Base-by-base conservation (phyloP, 2,113 vertebrate species). In the Urocolius indicus region DNA sequence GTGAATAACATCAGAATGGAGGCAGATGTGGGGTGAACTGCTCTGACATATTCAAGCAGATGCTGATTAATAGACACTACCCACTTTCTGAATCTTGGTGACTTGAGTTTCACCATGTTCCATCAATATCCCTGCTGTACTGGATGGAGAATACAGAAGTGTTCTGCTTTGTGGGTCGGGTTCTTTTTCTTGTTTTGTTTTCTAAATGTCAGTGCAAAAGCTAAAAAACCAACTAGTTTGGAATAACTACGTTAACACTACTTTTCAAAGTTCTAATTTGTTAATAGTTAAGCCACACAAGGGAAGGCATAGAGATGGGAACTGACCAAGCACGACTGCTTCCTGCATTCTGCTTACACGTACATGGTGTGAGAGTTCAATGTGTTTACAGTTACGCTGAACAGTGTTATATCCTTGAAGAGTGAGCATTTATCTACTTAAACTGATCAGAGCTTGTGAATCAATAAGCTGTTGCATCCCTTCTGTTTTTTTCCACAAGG, bases 161-260 rank as follows among this genome's bases (percentile, higher is more conserved):
- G 30, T 66, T 15, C 27, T 2, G 1, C 62, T 58, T 36, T 16
- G 17, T 11, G 5, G 5, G 6, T 84, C 21, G 3, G 6, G 0
- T 1, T 29, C 49, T 69, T 63, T 66, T 18, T 5, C 13, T 19
- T 67, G 21, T n/a, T 49, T 65, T 43, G 2, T 36, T 61, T 84
- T 43, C 68, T 1, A 48, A 78, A 43, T 18, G 2, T 29, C 17
- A 90, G 9, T 57, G 11, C 9, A n/a, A 62, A 52, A 85, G 38
- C 29, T 3, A 51, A n/a, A n/a, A 62, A 46, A 48, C 9, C 29
- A 82, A 57, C 11, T 30, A 8, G 16, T 67, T 85, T 63, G 11
- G 10, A 92, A 54, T 38, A 61, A 68, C 4, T 71, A 46, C 18
- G 11, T 66, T 84, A 36, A 62, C 4, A 11, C 10, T 49, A 20